Percentiles rank a stretch among this genome's conserved stretches.
phyloP scores from a whole-genome alignment of 2,113 vertebrate species.

The Calidris pygmaea region DNA sequence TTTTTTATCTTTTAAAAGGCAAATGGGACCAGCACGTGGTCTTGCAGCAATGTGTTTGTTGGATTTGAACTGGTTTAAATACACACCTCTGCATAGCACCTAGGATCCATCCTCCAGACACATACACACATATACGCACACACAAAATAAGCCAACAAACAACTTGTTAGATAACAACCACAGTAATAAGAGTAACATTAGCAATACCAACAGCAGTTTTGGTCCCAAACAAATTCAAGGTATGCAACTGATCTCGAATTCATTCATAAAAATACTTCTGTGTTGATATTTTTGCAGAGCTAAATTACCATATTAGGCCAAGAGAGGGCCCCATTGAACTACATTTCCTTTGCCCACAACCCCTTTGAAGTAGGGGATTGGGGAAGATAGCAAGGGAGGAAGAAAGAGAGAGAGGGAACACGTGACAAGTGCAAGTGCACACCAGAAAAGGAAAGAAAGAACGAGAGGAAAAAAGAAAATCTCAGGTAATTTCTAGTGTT shows the following conservation, averaged over 20 bases:
- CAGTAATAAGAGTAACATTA: not conserved
- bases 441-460: not conserved
- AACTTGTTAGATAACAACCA: not conserved
- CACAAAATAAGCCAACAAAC: not conserved
- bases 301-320: conserved; percentile 11
- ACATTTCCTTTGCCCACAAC: not conserved
- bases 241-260: not conserved
- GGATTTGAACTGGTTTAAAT: not conserved
- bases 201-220: not conserved
- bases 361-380: not conserved
- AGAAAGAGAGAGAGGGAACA: not conserved
- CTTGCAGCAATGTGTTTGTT: not conserved
- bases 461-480: not conserved
- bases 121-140: not conserved
- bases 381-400: not conserved
- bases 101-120: not conserved
- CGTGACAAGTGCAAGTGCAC: not conserved
- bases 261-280: conserved; percentile 33
- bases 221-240: not conserved
- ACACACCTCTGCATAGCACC: not conserved
- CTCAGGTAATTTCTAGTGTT: not conserved
- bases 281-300: not conserved
- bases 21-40: not conserved
- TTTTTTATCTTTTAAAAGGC: not conserved
- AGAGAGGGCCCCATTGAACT: conserved; percentile 66